Base-by-base conservation (phyloP, 2,888 invertebrate species). In the Empis stercorea region DNA sequence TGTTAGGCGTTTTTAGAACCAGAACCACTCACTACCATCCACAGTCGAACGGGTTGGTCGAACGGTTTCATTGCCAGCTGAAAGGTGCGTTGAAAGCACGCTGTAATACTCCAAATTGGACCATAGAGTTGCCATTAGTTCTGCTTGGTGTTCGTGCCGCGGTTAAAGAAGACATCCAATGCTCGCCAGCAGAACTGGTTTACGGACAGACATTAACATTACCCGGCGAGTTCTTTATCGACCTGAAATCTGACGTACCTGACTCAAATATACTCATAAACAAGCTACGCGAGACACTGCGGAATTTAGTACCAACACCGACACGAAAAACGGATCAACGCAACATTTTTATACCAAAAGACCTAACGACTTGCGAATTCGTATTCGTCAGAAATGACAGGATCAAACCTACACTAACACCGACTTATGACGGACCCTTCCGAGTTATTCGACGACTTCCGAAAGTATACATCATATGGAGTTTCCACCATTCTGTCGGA, bases 101-200 rank as follows among this genome's bases (percentile, higher is more conserved):
- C 20, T 30, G 13, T 15, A 48, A 36, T 41, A 38, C 37, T 10
- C 9, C 11, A 27, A 44, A 41, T 38, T 52, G 27, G 46, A 45
- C 42, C 42, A 38, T 44, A 30, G 45, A 52, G 30, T 41, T 50
- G 16, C 45, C 49, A 10, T 39, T 48, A 17, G 17, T 50, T 3
- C 44, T 49, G 10, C 23, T 51, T 1, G 52, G 50, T 9, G 48
- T 54, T 13, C 20, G 50, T 16, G 20, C 41, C 2, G 48, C 50
- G 10, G 15, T 45, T 16, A 50, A 50, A 44, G 43, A 49, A 14
- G 47, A 49, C 20, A 10, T 47, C 10, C 40, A 45, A 10, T 40
- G 41, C 14, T 51, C 51, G 2, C 30, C 48, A 10, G 45, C 48
- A 30, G 48, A 52, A 38, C 7, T 38, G 15, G 38, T 38, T 10